Evolutionary conservation across 2,888 invertebrate species (phyloP).

Genomic region (Criorhina ranunculi): DNA sequence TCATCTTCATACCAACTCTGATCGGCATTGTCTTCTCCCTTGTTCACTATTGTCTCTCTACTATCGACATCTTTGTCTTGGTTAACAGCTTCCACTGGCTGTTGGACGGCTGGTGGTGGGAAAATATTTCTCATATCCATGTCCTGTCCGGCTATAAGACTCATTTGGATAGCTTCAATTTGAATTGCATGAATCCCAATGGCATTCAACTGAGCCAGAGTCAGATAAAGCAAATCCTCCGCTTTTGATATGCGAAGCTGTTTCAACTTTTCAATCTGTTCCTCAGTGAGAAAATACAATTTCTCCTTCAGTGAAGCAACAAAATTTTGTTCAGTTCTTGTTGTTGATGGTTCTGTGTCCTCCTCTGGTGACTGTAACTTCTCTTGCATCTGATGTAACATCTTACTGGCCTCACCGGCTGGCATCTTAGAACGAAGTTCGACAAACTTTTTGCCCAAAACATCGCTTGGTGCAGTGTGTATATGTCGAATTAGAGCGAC

Average conservation of each 20-base stretch:
- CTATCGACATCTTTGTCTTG: constrained; percentile 2
- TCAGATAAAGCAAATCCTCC: constrained; percentile 55
- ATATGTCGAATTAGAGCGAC: constrained; percentile 45
- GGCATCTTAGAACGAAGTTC: constrained; percentile 20
- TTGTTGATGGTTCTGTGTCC: neutral
- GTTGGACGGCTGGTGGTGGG: neutral
- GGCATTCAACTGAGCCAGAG: constrained; percentile 58
- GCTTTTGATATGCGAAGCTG: constrained; percentile 36
- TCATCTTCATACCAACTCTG: constrained; percentile 57
- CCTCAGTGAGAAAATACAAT: constrained; percentile 49
- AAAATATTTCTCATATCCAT: constrained; percentile 61
- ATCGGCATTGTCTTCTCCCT: neutral
- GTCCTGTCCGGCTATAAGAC: constrained; percentile 42
- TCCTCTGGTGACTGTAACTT: constrained; percentile 5
- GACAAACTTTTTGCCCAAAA: constrained; percentile 55
- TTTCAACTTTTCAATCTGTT: constrained; percentile 45
- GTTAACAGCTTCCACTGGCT: neutral
- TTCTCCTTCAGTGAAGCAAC: constrained; percentile 26
- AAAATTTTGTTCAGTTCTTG: neutral
- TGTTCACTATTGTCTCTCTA: neutral
- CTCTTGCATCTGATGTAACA: constrained; percentile 44
- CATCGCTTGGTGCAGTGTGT: constrained; percentile 45
- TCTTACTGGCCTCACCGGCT: constrained; percentile 19
- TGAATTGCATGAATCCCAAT: constrained; percentile 65
- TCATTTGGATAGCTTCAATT: constrained; percentile 67